phyloP scores from a whole-genome alignment of 2,888 invertebrate species.

The Drosophila neoperkinsi region DNA sequence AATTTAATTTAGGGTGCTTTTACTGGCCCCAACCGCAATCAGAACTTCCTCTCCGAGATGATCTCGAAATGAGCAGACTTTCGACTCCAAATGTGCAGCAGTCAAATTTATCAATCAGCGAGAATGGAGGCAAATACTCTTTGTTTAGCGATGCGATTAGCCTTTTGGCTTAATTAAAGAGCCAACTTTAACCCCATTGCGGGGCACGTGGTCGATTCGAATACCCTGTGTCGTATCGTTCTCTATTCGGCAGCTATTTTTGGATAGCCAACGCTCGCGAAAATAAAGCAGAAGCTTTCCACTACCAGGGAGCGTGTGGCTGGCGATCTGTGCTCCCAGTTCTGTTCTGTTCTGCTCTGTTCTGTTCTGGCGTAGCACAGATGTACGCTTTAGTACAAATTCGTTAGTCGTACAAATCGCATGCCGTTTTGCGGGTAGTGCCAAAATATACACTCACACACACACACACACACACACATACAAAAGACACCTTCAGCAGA shows the following conservation, averaged over 20 bases:
- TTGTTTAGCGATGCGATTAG: constrained; percentile 49
- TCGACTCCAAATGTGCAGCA: constrained; percentile 37
- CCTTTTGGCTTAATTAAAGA: constrained; percentile 40
- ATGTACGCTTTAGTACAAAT: constrained; percentile 70
- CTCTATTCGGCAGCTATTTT: constrained; percentile 55
- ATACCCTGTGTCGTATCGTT: constrained; percentile 18
- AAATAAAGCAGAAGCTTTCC: constrained; percentile 36
- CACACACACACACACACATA: constrained; percentile 19
- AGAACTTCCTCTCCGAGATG: constrained; percentile 6
- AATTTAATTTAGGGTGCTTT: constrained; percentile 57
- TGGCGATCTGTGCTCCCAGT: constrained; percentile 12
- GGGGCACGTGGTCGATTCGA: constrained; percentile 20
- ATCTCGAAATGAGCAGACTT: constrained; percentile 21
- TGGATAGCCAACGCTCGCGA: constrained; percentile 47
- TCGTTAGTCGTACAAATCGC: constrained; percentile 74
- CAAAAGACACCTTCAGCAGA: constrained; percentile 38
- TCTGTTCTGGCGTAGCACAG: constrained; percentile 58
- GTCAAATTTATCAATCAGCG: constrained; percentile 47
- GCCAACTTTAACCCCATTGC: constrained; percentile 60
- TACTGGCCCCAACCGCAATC: constrained; percentile 16
- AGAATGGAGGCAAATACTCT: constrained; percentile 30
- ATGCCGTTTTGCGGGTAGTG: constrained; percentile 51
- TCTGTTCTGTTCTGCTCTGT: constrained; percentile 9
- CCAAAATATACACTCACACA: constrained; percentile 38
- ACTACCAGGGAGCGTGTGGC: constrained; percentile 34